Evolutionary conservation across 2,113 vertebrate species (phyloP).

Genomic region (Bujurquina vittata): DNA sequence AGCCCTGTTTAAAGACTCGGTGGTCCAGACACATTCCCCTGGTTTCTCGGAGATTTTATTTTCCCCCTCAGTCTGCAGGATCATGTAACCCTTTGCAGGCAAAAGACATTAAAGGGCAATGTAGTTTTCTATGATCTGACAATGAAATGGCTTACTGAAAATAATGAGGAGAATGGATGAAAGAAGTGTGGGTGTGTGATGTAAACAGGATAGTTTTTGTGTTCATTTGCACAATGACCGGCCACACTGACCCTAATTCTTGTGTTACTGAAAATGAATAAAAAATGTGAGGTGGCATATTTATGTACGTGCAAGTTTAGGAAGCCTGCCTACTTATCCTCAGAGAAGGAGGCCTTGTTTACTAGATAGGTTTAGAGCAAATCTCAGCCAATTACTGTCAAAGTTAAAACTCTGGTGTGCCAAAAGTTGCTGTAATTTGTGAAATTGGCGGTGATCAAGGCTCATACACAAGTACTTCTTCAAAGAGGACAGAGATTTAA

Average conservation of each 20-base stretch:
- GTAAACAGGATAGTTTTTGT: not conserved
- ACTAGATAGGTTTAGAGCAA: constrained; percentile 19
- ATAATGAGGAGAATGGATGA: constrained; percentile 35
- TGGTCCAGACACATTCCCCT: constrained; percentile 36
- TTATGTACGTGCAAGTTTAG: not conserved
- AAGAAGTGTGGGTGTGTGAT: constrained; percentile 18
- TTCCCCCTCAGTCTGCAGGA: constrained; percentile 12
- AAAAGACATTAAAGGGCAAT: constrained; percentile 42
- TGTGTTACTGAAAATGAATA: constrained; percentile 39
- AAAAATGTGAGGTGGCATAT: not conserved
- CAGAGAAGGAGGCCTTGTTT: constrained; percentile 34
- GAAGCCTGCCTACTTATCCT: constrained; percentile 16
- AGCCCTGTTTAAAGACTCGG: constrained; percentile 32
- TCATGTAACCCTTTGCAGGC: constrained; percentile 23
- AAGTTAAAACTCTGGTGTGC: constrained; percentile 20
- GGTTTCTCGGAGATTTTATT: not conserved
- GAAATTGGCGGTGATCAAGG: constrained; percentile 41
- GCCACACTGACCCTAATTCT: constrained; percentile 30
- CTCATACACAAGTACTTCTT: constrained; percentile 15
- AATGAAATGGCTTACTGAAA: constrained; percentile 33
- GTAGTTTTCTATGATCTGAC: constrained; percentile 48
- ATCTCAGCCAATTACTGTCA: constrained; percentile 52
- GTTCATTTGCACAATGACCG: not conserved
- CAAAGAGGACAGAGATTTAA: constrained; percentile 31
- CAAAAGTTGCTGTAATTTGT: constrained; percentile 22